phyloP scores from a whole-genome alignment of 2,797 vertebrate species.

The Amazona ochrocephala region DNA sequence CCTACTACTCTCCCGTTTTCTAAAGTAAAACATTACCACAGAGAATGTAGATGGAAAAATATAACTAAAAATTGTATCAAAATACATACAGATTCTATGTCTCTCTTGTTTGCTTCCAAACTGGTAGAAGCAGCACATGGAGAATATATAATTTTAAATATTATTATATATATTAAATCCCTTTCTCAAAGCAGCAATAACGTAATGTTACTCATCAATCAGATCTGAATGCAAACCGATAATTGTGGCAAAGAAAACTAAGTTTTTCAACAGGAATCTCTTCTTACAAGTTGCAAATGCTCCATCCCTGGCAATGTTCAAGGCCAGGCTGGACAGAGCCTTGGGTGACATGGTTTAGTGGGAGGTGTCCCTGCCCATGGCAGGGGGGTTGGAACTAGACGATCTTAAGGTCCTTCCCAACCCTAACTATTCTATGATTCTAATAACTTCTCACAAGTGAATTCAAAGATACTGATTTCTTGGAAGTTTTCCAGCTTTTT shows the following conservation, averaged over 20 bases:
- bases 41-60: background rate
- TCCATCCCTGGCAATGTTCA: no score
- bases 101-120: background rate
- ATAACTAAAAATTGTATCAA: background rate
- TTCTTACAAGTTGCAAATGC: background rate
- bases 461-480: background rate
- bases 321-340: no score
- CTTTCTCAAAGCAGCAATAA: background rate
- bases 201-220: background rate
- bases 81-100: background rate
- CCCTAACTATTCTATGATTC: no score
- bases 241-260: background rate
- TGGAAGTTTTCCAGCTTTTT: background rate
- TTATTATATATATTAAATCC: background rate
- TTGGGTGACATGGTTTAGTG: no score
- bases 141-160: background rate
- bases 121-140: background rate
- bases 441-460: background rate
- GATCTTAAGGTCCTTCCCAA: no score
- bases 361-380: no score
- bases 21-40: background rate
- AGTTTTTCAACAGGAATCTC: background rate
- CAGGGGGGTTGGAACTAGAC: no score
- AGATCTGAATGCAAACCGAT: background rate
- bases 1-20: background rate